Base-by-base conservation (phyloP, 2,888 invertebrate genomes). In the Andricus curvator region DNA sequence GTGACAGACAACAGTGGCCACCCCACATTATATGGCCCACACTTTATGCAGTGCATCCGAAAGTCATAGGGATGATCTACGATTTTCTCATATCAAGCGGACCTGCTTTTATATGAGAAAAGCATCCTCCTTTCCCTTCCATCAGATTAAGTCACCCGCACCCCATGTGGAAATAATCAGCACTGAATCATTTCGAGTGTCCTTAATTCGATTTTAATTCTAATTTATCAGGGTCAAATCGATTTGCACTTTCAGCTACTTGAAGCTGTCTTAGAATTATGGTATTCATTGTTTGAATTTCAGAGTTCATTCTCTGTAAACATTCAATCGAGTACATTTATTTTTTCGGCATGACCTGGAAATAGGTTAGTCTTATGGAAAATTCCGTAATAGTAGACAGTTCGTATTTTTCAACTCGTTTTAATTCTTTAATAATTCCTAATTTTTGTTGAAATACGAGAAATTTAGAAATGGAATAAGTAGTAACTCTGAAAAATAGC, bases 171-270 rank as follows among this genome's bases (percentile, higher is more conserved):
- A 87, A 86, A 89, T 88, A 62, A 85, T 84, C 87, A 80, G 81
- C 80, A 84, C 87, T 90, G 89, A 90, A 88, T 90, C 89, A 87
- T 85, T 79, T 84, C 77, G 83, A 79, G 81, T 81, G 88, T 86
- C 88, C 84, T 85, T 92, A 91, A 92, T 92, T 90, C 90, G 88
- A 91, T 88, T 92, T 92, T 92, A 90, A 92, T 92, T 92, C 88
- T 25, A 48, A 74, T 74, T 74, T 74, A 56, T 74, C 74, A 74
- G 48, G 33, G 56, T 74, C 56, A 74, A 56, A 33, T 56, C 20
- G 51, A 51, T 51, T 56, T 56, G 5, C 56, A n/a, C 56, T 56
- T 56, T 56, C 56, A 56, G n/a, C 56, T n/a, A n/a, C 56, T n/a
- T 56, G 9, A n/a, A 56, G n/a, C 56, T 3, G 56, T 9, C 9